phyloP scores from a whole-genome alignment of 2,797 vertebrate species.

The Arctocebus calabarensis region DNA sequence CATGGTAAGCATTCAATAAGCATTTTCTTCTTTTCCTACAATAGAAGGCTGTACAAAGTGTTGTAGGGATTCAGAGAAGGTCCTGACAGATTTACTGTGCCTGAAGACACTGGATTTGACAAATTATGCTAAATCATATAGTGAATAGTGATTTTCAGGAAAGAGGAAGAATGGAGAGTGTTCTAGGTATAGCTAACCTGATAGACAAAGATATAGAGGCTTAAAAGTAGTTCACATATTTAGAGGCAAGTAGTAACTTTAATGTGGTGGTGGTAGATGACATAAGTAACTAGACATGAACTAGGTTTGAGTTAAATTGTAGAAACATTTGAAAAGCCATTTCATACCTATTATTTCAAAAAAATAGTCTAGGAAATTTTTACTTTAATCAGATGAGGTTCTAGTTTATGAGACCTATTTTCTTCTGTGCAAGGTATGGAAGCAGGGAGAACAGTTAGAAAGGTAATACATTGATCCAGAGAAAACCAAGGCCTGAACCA shows the following conservation, averaged over 20 bases:
- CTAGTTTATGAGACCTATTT: background rate
- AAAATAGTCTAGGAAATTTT: background rate
- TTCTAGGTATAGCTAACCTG: background rate
- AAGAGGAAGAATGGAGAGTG: constrained; percentile 1
- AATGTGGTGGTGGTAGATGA: background rate
- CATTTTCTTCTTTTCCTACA: background rate
- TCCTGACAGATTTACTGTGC: background rate
- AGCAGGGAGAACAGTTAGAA: background rate
- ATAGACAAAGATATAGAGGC: background rate
- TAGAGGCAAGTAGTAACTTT: background rate
- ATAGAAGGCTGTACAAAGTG: background rate
- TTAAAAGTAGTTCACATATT: constrained; percentile 8
- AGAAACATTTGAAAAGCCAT: background rate
- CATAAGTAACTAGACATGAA: background rate
- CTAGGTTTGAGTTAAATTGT: background rate
- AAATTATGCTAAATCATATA: constrained; percentile 39
- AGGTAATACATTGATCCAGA: background rate
- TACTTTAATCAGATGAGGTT: background rate
- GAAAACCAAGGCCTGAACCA: background rate
- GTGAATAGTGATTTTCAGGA: constrained; percentile 25
- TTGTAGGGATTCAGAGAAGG: constrained; percentile 9
- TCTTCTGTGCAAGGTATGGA: background rate
- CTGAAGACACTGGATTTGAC: constrained; percentile 32
- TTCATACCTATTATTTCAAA: constrained; percentile 7
- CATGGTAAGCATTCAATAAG: background rate